phyloP scores from a whole-genome alignment of 2,888 invertebrate genomes.

The Cheilosia impressa region DNA sequence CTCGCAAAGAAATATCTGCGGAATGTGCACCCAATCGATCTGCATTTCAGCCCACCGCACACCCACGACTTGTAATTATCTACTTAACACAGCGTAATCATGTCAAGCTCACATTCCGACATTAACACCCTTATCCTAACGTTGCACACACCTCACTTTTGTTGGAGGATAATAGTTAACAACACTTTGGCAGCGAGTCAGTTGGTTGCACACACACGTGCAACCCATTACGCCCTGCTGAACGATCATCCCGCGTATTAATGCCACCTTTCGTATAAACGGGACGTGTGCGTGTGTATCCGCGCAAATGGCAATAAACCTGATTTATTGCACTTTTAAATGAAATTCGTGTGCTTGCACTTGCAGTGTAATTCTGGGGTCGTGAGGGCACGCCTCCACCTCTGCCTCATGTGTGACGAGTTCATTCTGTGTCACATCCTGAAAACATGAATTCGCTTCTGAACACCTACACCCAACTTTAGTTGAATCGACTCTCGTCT shows the following conservation, averaged over 20 bases:
- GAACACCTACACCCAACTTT: not conserved
- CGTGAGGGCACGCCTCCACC: constrained; percentile 39
- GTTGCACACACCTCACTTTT: constrained; percentile 49
- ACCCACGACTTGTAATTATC: constrained; percentile 55
- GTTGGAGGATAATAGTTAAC: constrained; percentile 31
- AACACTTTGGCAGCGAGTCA: constrained; percentile 33
- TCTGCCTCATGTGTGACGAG: constrained; percentile 38
- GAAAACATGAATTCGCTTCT: constrained; percentile 46
- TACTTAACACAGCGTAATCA: constrained; percentile 68
- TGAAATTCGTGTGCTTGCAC: constrained; percentile 74
- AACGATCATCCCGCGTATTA: constrained; percentile 61
- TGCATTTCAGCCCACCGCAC: not conserved
- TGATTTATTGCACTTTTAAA: constrained; percentile 75
- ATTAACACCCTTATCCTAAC: constrained; percentile 69
- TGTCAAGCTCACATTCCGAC: constrained; percentile 68
- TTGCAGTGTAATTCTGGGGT: constrained; percentile 40
- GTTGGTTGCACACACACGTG: constrained; percentile 56
- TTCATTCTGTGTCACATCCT: constrained; percentile 50
- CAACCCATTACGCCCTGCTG: constrained; percentile 48
- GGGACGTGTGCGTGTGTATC: constrained; percentile 36
- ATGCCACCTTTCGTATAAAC: constrained; percentile 16
- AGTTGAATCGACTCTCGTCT: constrained; percentile 11
- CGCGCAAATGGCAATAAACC: constrained; percentile 64
- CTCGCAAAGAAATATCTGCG: too few species aligned
- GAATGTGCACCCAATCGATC: constrained; percentile 33